Conservation (phyloP, 2,797 vertebrate species). For the Etheostoma nigrum region DNA sequence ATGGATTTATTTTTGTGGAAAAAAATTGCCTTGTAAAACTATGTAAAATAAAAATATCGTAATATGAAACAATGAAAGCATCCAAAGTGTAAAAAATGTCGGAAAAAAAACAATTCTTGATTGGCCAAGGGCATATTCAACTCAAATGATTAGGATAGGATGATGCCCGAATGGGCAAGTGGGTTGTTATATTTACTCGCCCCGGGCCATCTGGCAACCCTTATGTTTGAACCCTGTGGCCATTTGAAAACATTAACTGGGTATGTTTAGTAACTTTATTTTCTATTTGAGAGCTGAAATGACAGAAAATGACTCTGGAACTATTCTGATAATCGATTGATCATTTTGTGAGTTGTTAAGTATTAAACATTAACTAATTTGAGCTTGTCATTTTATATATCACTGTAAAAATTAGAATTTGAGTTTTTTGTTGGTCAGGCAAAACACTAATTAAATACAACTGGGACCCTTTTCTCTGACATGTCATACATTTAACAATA, state of each 20-base stretch:
- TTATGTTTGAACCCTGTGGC: too few relatives aligned
- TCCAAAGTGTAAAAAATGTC: too few relatives aligned
- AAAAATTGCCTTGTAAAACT: too few relatives aligned
- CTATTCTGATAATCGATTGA: neutral
- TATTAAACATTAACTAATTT: neutral
- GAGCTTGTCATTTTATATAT: neutral
- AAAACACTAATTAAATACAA: neutral
- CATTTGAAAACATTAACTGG: neutral
- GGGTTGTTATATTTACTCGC: too few relatives aligned
- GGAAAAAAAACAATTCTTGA: too few relatives aligned
- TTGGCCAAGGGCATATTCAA: too few relatives aligned
- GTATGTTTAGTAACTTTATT: neutral
- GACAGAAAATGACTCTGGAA: neutral
- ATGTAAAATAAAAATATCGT: too few relatives aligned
- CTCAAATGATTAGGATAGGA: too few relatives aligned
- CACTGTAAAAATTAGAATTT: accelerated
- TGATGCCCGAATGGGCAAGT: too few relatives aligned
- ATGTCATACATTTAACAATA: neutral
- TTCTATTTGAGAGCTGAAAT: neutral
- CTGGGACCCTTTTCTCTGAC: neutral
- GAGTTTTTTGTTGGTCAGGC: neutral
- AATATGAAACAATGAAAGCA: too few relatives aligned
- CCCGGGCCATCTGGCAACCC: too few relatives aligned
- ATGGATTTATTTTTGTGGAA: too few relatives aligned
- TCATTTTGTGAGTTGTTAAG: neutral